Evolutionary conservation across 2,113 vertebrate species (phyloP).

Genomic region (Caranx melampygus): DNA sequence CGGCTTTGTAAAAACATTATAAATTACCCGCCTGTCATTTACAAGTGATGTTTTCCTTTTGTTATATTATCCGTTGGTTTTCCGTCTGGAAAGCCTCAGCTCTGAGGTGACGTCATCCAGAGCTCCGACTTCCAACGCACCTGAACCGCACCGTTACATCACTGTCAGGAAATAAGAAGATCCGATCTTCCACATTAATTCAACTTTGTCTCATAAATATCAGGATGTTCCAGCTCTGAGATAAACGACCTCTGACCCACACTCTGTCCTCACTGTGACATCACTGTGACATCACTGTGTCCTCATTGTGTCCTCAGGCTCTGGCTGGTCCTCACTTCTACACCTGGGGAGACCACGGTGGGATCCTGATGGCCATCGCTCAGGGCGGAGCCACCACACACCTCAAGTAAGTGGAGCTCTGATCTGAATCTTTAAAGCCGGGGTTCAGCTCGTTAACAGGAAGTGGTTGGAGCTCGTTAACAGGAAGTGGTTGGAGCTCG

Average conservation of each 20-base stretch:
- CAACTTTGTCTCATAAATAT: not conserved
- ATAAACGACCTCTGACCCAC: not conserved
- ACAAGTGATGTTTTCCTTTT: too few relatives aligned
- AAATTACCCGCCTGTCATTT: too few relatives aligned
- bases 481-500: not conserved
- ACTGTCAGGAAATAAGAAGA: not conserved
- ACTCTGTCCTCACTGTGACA: too few relatives aligned
- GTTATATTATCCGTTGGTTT: too few relatives aligned
- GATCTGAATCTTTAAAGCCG: not conserved
- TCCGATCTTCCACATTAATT: not conserved
- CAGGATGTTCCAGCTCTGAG: not conserved
- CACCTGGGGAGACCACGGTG: conserved; percentile 96
- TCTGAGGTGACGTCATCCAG: too few relatives aligned
- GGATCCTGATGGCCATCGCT: conserved; percentile 93
- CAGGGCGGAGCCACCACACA: conserved; percentile 91
- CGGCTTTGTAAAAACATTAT: too few relatives aligned
- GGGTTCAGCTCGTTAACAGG: too few relatives aligned
- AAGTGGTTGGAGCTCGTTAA: too few relatives aligned
- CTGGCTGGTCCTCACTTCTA: conserved; percentile 96
- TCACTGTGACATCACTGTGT: too few relatives aligned
- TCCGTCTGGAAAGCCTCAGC: too few relatives aligned
- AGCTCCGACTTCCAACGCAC: too few relatives aligned
- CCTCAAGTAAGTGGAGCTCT: conserved; percentile 88
- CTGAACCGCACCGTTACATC: too few relatives aligned
- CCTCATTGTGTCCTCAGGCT: conserved; percentile 80